Conservation (phyloP, 2,797 vertebrate species). For the Lemur catta region DNA sequence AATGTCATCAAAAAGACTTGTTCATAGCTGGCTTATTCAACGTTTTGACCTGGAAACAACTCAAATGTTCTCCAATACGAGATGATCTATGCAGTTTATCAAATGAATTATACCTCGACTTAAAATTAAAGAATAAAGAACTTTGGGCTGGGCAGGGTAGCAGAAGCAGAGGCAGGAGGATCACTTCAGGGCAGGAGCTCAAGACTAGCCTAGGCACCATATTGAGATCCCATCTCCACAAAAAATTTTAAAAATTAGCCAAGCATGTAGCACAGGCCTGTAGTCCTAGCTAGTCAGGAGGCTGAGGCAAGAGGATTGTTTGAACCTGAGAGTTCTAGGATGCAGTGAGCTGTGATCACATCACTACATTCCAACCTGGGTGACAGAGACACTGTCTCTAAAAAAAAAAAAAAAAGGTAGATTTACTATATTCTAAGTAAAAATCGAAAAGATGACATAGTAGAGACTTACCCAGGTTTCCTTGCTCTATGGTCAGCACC, state of each 20-base stretch:
- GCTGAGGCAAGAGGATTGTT: not conserved
- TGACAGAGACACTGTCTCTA: not conserved
- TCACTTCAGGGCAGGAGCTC: not conserved
- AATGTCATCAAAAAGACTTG: not conserved
- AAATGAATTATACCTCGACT: not conserved
- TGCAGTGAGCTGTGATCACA: not conserved
- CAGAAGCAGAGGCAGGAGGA: not conserved
- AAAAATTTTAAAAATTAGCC: not conserved
- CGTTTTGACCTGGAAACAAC: not conserved
- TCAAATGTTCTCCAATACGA: not conserved
- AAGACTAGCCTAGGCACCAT: not conserved
- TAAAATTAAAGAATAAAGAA: not conserved
- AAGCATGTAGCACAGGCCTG: not conserved
- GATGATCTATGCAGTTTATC: not conserved
- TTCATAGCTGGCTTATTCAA: not conserved
- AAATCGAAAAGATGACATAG: not conserved
- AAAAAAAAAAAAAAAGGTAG: not conserved
- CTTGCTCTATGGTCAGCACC: constrained; percentile 87
- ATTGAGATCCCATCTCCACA: not conserved
- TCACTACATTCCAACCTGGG: not conserved
- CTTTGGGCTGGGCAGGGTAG: not conserved
- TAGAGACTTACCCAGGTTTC: constrained; percentile 85
- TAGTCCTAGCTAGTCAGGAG: not conserved
- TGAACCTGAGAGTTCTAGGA: not conserved
- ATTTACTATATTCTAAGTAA: constrained; percentile 9